Evolutionary conservation across 1,140 invertebrate genomes (phyloP).

Genomic region (Stegodyphus mimosarum): DNA sequence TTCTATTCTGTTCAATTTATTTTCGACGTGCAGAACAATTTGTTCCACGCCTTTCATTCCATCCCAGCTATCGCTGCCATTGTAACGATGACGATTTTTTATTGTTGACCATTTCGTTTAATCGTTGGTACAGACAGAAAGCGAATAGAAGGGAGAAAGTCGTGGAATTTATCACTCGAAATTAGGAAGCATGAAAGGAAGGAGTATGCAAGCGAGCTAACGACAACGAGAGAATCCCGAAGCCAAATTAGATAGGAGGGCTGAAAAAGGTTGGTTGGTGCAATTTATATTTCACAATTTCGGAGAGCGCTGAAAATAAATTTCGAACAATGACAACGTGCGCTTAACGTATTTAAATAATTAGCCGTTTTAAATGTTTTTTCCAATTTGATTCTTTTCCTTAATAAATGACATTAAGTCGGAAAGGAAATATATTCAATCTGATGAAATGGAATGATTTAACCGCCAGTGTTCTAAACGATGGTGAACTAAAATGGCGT

Average conservation of each 20-base stretch:
- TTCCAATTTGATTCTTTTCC: too few species aligned
- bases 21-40: conserved; percentile 4
- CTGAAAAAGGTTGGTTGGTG: too few species aligned
- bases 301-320: too few species aligned
- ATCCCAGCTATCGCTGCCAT: neutral
- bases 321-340: too few species aligned
- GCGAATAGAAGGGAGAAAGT: neutral
- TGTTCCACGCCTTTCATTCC: neutral
- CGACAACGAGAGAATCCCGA: neutral
- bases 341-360: too few species aligned
- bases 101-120: conserved; percentile 46
- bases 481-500: too few species aligned
- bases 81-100: conserved; percentile 29
- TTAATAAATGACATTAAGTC: too few species aligned
- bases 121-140: conserved; percentile 12
- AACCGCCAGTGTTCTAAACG: neutral
- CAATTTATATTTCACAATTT: conserved; percentile 24
- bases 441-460: neutral
- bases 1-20: conserved; percentile 31
- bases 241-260: conserved; percentile 13
- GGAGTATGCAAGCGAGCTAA: neutral
- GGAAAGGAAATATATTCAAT: too few species aligned
- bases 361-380: too few species aligned
- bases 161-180: neutral
- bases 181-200: conserved; percentile 3